A percentile compares a stretch with the other conserved stretches of the same genome.
phyloP scores from a whole-genome alignment of 1,140 invertebrate genomes.

The Cherax destructor region DNA sequence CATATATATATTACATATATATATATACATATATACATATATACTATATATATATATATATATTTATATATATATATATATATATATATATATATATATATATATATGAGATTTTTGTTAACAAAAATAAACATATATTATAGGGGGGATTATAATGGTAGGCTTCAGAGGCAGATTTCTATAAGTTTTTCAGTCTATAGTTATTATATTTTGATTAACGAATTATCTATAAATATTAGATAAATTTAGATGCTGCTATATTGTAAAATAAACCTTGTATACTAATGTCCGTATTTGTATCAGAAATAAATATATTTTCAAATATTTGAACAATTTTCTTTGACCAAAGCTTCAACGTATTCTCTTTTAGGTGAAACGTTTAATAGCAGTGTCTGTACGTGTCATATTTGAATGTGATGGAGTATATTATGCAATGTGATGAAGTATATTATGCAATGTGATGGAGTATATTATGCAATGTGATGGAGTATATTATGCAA shows the following conservation, averaged over 20 bases:
- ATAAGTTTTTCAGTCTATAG: constrained; percentile 1
- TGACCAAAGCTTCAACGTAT: neutral
- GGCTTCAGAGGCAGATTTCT: constrained; percentile 1
- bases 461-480: too few relatives aligned
- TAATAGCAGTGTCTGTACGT: too few relatives aligned
- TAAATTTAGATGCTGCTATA: constrained; percentile 37
- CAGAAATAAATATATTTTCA: constrained; percentile 63
- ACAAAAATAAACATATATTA: neutral
- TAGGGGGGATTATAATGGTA: neutral
- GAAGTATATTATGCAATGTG: too few relatives aligned
- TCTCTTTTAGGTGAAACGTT: too few relatives aligned
- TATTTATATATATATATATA: constrained; percentile 34
- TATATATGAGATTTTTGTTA: constrained; percentile 6
- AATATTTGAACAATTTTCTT: constrained; percentile 5
- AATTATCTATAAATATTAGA: constrained; percentile 13
- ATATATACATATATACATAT: constrained; percentile 54
- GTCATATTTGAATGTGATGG: too few relatives aligned
- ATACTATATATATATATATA: constrained; percentile 42
- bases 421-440: too few relatives aligned
- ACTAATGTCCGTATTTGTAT: constrained; percentile 63
- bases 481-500: too few relatives aligned
- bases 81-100: constrained; percentile 36
- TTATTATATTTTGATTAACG: constrained; percentile 32
- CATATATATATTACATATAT: constrained; percentile 31
- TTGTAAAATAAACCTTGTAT: constrained; percentile 56